Evolutionary conservation across 2,888 invertebrate genomes (phyloP).

Genomic region (Gryllus longicercus): DNA sequence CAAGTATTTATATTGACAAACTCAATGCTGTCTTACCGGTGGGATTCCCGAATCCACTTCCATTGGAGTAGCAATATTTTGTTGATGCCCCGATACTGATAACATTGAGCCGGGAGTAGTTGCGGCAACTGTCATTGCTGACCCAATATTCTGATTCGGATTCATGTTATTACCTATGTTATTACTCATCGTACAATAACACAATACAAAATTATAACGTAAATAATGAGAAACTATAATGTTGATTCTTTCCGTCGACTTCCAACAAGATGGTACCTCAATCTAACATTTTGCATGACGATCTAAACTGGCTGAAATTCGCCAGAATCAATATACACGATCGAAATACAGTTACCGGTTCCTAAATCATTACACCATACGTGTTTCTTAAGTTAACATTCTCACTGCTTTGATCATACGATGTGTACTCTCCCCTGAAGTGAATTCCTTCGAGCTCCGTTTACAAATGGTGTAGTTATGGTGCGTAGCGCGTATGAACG

Average conservation of each 20-base stretch:
- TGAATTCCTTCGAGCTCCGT: not conserved
- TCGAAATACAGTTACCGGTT: not conserved
- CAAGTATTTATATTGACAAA: no score
- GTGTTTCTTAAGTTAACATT: not conserved
- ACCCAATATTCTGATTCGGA: not conserved
- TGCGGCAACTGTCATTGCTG: not conserved
- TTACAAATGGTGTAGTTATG: conserved; percentile 2
- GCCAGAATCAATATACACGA: not conserved
- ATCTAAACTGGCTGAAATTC: not conserved
- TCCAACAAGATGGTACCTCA: conserved; percentile 3
- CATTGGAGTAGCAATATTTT: conserved; percentile 27
- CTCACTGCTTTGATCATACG: not conserved
- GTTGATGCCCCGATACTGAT: not conserved
- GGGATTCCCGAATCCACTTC: conserved; percentile 30
- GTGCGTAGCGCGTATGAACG: conserved; percentile 17
- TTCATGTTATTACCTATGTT: not conserved
- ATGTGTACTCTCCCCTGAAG: not conserved
- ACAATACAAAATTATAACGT: no score
- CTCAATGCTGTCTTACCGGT: conserved; percentile 8
- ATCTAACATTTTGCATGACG: not conserved
- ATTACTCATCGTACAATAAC: not conserved
- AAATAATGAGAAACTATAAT: no score
- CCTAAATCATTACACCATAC: not conserved
- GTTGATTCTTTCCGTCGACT: no score
- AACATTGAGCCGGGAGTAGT: not conserved